Evolutionary conservation across 2,113 vertebrate species (phyloP).

Genomic region (Leuciscus idus): DNA sequence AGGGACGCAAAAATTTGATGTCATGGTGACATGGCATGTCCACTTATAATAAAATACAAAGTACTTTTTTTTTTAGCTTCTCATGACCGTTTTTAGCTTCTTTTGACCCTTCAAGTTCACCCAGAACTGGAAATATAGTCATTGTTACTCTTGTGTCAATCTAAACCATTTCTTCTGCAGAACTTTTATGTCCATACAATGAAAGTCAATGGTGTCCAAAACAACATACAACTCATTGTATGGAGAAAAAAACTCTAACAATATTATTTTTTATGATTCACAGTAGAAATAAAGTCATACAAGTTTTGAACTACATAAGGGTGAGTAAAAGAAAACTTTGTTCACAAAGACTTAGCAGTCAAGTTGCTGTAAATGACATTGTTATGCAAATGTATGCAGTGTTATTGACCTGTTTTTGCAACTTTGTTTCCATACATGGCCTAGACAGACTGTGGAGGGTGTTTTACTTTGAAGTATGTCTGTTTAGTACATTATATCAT

Average conservation of each 20-base stretch:
- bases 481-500: neutral
- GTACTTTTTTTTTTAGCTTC: neutral
- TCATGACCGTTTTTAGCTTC: neutral
- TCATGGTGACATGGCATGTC: no score
- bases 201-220: neutral
- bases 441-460: neutral
- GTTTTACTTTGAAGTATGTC: neutral
- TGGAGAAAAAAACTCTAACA: no score
- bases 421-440: neutral
- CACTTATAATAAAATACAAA: neutral
- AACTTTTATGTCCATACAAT: neutral
- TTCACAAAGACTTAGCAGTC: neutral
- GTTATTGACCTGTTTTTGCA: neutral
- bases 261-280: neutral
- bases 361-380: neutral
- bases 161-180: no score
- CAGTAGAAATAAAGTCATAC: neutral
- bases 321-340: neutral
- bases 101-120: neutral
- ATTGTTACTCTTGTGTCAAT: neutral
- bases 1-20: no score
- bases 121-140: neutral
- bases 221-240: no score
- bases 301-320: neutral
- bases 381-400: neutral